These are phyloP conservation scores for Callaeas wilsoni DNA, from an alignment of 2,113 vertebrate species.

Conservation along the genomic window DNA sequence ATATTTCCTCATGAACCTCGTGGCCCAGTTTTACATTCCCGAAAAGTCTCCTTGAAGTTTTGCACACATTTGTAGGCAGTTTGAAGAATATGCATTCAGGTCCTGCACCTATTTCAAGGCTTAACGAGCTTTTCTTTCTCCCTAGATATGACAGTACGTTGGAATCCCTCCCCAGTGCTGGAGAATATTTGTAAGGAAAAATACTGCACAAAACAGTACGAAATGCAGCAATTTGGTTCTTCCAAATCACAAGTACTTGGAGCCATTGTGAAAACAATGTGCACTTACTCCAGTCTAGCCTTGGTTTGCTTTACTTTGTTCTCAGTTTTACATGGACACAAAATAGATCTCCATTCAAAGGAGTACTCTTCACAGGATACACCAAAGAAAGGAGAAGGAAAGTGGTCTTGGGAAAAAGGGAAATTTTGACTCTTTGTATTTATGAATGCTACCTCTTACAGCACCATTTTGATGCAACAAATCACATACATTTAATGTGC, in stretches of 20 bases:
- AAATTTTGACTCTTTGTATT: background rate
- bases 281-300: background rate
- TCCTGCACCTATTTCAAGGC: background rate
- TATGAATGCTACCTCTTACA: background rate
- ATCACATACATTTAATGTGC: conserved; percentile 34
- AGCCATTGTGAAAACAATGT: background rate
- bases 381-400: background rate
- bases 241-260: background rate
- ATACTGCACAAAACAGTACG: background rate
- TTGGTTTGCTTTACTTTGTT: background rate
- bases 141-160: background rate
- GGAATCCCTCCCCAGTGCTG: background rate
- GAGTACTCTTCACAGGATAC: background rate
- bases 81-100: background rate
- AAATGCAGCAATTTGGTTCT: background rate
- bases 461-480: background rate
- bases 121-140: background rate
- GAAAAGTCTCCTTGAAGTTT: background rate
- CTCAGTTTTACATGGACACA: background rate
- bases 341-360: background rate
- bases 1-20: background rate
- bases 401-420: background rate
- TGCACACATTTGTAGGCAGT: background rate
- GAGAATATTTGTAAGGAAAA: background rate
- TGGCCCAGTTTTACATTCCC: background rate